phyloP scores from a whole-genome alignment of 2,113 vertebrate species.

The Mionectes macconnelli region DNA sequence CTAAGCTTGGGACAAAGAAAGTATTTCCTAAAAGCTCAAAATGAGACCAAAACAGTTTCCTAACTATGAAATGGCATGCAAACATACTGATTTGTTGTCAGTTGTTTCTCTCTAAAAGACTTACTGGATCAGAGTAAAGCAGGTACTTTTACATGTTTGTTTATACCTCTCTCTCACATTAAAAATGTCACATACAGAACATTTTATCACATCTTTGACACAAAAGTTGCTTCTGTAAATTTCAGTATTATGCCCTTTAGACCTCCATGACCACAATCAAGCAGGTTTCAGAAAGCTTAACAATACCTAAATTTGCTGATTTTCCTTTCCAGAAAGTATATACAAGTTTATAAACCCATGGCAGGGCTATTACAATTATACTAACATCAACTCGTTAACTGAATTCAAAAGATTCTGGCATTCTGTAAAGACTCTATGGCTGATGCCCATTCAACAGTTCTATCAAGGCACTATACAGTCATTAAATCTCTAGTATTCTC shows the following conservation, averaged over 20 bases:
- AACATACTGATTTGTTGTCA: neutral
- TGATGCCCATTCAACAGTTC: conserved; percentile 62
- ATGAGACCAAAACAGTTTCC: neutral
- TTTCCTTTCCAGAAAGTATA: conserved; percentile 53
- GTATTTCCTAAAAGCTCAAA: neutral
- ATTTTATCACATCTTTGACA: neutral
- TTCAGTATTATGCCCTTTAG: neutral
- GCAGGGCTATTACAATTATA: neutral
- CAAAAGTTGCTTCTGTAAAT: neutral
- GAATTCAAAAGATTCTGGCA: neutral
- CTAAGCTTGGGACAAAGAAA: neutral
- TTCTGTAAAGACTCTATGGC: conserved; percentile 10
- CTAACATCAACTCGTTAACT: neutral
- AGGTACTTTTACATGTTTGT: neutral
- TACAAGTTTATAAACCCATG: neutral
- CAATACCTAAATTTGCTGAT: conserved; percentile 14
- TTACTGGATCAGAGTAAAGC: neutral
- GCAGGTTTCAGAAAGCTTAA: conserved; percentile 16
- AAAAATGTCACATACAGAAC: neutral
- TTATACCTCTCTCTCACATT: neutral
- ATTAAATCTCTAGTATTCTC: conserved; percentile 35
- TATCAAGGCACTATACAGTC: conserved; percentile 73
- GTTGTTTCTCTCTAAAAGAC: neutral
- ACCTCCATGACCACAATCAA: neutral
- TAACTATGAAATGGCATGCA: conserved; percentile 46